Conservation (phyloP, 2,113 vertebrate species). For the Thoracochromis brauschi region DNA sequence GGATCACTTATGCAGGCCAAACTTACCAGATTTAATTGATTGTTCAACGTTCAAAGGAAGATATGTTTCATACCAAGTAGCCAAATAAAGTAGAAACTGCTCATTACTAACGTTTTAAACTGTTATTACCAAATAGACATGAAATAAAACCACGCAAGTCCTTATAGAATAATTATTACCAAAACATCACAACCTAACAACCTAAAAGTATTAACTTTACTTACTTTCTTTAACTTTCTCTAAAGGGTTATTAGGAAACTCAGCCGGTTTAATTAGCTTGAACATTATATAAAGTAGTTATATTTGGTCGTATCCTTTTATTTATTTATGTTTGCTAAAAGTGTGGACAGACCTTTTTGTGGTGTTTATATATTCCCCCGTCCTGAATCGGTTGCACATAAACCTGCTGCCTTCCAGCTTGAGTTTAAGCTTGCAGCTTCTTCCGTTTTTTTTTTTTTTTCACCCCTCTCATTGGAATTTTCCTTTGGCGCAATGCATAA, state of each 20-base stretch:
- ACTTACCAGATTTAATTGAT: not conserved
- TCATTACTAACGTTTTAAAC: not conserved
- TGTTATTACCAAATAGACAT: not conserved
- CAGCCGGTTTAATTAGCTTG: not conserved
- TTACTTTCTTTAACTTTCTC: not conserved
- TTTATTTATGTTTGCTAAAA: not conserved
- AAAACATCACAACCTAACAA: not conserved
- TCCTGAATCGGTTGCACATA: not conserved
- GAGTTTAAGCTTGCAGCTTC: not conserved
- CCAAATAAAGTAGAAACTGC: not conserved
- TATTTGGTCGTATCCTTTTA: not conserved
- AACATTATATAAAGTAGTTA: not conserved
- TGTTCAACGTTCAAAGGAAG: not conserved
- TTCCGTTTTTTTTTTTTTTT: not conserved
- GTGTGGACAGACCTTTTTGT: not conserved
- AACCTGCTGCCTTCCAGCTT: not conserved
- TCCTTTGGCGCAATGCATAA: not conserved
- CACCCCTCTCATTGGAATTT: slow-evolving; percentile 5
- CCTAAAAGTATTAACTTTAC: not conserved
- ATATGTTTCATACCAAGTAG: not conserved
- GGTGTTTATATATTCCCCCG: not conserved
- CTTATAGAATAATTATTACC: not conserved
- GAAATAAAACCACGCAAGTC: not conserved
- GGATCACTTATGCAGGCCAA: not conserved
- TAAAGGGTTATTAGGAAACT: not conserved